phyloP scores from a whole-genome alignment of 2,113 vertebrate genomes.

The Tupaia tana region DNA sequence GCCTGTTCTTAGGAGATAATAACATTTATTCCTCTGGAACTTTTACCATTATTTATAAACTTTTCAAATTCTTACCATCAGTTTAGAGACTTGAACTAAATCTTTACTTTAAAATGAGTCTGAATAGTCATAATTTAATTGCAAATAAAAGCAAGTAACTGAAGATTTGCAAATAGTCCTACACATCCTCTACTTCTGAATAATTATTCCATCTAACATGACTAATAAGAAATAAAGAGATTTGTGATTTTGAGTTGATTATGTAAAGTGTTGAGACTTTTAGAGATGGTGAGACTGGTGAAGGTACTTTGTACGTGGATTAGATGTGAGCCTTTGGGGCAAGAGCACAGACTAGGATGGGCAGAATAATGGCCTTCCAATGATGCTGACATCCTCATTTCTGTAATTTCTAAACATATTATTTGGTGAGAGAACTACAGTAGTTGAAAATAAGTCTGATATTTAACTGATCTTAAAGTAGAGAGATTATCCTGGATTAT shows the following conservation, averaged over 20 bases:
- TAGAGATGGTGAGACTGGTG: background rate
- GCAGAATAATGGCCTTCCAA: background rate
- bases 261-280: background rate
- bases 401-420: background rate
- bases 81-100: background rate
- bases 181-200: background rate
- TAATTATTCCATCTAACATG: background rate
- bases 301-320: background rate
- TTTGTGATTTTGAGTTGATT: background rate
- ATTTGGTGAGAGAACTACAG: background rate
- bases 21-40: too few relatives aligned
- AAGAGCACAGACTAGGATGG: background rate
- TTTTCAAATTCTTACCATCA: background rate
- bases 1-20: background rate
- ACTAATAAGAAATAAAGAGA: background rate
- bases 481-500: background rate
- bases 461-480: background rate
- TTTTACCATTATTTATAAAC: background rate
- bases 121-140: background rate
- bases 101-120: background rate
- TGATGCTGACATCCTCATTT: background rate
- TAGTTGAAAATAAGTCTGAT: background rate
- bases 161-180: background rate
- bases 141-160: background rate
- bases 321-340: background rate